Conservation (phyloP, 2,888 invertebrate species). For the Drosophila robusta region DNA sequence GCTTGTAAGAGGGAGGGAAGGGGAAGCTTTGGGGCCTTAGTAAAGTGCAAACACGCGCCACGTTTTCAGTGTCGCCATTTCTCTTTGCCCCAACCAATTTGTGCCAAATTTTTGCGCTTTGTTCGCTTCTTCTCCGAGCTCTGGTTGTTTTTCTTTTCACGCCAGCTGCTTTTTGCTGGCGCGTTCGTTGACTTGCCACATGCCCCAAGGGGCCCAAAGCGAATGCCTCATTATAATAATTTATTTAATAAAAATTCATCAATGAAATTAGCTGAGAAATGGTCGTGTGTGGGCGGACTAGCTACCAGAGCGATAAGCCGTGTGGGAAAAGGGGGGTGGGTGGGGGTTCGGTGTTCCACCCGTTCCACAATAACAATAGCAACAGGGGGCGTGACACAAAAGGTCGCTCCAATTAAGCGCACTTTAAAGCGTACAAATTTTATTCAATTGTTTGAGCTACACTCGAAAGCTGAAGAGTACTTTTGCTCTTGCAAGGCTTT, state of each 20-base stretch:
- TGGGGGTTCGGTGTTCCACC: background rate
- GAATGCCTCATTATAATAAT: conserved; percentile 74
- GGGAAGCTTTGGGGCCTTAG: conserved; percentile 4
- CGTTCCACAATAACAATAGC: conserved; percentile 25
- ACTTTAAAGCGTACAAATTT: conserved; percentile 52
- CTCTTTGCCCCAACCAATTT: conserved; percentile 46
- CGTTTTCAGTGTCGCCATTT: conserved; percentile 48
- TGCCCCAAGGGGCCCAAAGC: conserved; percentile 34
- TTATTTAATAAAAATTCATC: conserved; percentile 82
- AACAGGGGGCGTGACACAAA: conserved; percentile 61
- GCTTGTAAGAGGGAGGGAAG: too few relatives aligned
- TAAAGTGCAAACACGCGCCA: conserved; percentile 80
- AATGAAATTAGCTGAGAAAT: conserved; percentile 75
- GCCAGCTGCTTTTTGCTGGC: conserved; percentile 22
- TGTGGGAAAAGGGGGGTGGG: background rate
- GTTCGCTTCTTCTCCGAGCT: conserved; percentile 36
- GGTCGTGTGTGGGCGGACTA: conserved; percentile 20
- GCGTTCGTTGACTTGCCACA: conserved; percentile 71
- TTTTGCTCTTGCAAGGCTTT: background rate
- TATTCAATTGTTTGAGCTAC: conserved; percentile 51
- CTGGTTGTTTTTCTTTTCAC: conserved; percentile 11
- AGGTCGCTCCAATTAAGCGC: conserved; percentile 74
- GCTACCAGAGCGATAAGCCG: background rate
- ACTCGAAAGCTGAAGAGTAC: conserved; percentile 15
- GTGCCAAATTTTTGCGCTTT: conserved; percentile 51